Evolutionary conservation across 2,888 invertebrate genomes (phyloP).

Genomic region (Mellilla xanthometata): DNA sequence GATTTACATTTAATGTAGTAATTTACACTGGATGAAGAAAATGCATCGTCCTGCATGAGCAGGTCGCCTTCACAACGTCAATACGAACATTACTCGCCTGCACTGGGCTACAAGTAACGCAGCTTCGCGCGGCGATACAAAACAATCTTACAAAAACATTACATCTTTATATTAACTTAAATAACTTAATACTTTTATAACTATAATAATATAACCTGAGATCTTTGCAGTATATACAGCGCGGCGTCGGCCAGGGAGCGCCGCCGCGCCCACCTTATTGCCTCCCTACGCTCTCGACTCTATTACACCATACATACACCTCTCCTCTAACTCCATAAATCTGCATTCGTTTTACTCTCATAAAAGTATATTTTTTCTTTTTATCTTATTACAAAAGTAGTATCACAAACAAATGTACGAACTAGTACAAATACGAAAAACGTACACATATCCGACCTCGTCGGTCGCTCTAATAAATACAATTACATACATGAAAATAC

Average conservation of each 20-base stretch:
- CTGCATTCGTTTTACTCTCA: slow-evolving; percentile 68
- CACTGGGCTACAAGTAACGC: slow-evolving; percentile 60
- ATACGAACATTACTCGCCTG: slow-evolving; percentile 51
- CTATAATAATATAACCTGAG: slow-evolving; percentile 81
- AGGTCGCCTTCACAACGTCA: slow-evolving; percentile 59
- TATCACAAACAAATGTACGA: slow-evolving; percentile 84
- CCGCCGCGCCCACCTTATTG: slow-evolving; percentile 47
- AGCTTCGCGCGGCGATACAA: slow-evolving; percentile 60
- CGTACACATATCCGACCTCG: slow-evolving; percentile 64
- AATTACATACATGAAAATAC: slow-evolving; percentile 74
- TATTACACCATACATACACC: slow-evolving; percentile 50
- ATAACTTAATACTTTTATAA: slow-evolving; percentile 82
- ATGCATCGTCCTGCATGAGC: slow-evolving; percentile 61
- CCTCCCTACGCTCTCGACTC: slow-evolving; percentile 48
- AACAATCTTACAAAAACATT: slow-evolving; percentile 78
- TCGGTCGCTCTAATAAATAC: slow-evolving; percentile 77
- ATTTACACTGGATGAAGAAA: slow-evolving; percentile 77
- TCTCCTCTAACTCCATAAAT: slow-evolving; percentile 58
- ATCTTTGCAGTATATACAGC: slow-evolving; percentile 69
- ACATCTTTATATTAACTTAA: slow-evolving; percentile 80
- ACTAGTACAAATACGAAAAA: slow-evolving; percentile 80
- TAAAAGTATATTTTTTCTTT: slow-evolving; percentile 76
- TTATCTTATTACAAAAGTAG: slow-evolving; percentile 82
- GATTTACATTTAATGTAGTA: slow-evolving; percentile 74
- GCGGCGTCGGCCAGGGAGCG: slow-evolving; percentile 35